Evolutionary conservation across 2,797 vertebrate species (phyloP).

Genomic region (Micromesistius poutassou): DNA sequence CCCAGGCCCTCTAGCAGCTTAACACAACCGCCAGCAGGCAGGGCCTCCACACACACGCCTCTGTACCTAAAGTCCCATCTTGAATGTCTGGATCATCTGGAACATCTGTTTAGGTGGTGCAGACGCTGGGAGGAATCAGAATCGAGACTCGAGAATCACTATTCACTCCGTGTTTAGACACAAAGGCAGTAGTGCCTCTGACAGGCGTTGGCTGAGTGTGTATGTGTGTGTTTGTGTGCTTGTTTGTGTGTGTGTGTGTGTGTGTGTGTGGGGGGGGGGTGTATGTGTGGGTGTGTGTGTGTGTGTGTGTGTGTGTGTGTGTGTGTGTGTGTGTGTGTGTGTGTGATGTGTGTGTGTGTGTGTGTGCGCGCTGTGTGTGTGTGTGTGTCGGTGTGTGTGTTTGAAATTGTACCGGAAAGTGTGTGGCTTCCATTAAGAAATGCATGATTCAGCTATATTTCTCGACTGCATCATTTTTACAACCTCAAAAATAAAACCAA

Average conservation of each 20-base stretch:
- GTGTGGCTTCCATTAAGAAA: not conserved
- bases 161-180: not conserved
- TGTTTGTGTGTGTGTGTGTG: too few species aligned
- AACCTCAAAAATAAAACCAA: too few species aligned
- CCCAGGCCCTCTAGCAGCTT: constrained; percentile 41
- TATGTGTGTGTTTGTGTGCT: not conserved
- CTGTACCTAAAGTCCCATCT: not conserved
- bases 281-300: too few species aligned
- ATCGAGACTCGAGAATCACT: not conserved
- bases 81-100: constrained; percentile 2
- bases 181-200: not conserved
- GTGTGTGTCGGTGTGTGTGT: not conserved
- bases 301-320: too few species aligned
- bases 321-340: too few species aligned
- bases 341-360: too few species aligned
- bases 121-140: not conserved
- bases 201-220: not conserved
- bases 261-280: too few species aligned
- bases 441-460: not conserved
- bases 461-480: too few species aligned
- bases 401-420: not conserved
- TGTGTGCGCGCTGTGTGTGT: not conserved
- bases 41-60: not conserved
- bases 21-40: constrained; percentile 21
- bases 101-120: not conserved